Evolutionary conservation across 2,113 vertebrate genomes (phyloP).

Genomic region (Channa maculata): DNA sequence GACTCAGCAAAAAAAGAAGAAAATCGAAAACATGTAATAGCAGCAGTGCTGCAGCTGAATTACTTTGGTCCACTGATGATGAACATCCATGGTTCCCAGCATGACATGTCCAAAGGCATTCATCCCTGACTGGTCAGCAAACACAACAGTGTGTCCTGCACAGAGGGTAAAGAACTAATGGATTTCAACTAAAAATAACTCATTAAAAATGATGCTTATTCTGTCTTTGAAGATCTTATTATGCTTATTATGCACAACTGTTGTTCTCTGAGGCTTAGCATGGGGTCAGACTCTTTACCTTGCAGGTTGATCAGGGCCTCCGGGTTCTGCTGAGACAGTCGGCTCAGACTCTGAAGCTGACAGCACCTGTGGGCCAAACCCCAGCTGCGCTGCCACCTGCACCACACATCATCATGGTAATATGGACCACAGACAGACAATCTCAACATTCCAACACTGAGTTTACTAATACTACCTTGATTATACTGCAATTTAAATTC

Average conservation of each 20-base stretch:
- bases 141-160: conserved; percentile 88
- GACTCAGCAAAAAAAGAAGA: background rate
- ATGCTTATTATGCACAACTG: too few species aligned
- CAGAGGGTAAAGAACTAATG: background rate
- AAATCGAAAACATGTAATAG: background rate
- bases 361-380: conserved; percentile 91
- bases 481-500: background rate
- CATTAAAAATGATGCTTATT: too few species aligned
- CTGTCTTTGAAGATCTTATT: too few species aligned
- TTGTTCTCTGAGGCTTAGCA: too few species aligned
- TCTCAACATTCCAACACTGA: too few species aligned
- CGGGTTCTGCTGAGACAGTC: conserved; percentile 90
- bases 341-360: conserved; percentile 93
- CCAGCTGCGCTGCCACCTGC: conserved; percentile 98
- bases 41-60: conserved; percentile 33
- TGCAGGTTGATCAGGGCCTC: conserved; percentile 87
- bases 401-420: conserved; percentile 20
- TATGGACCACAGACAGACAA: too few species aligned
- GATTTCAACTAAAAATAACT: too few species aligned
- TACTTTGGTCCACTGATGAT: conserved; percentile 96
- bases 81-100: conserved; percentile 96
- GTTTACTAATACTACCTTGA: too few species aligned
- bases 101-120: conserved; percentile 92
- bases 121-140: conserved; percentile 94
- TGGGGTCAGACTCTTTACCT: conserved; percentile 80